These are phyloP conservation scores for Battus philenor DNA, from an alignment of 1,140 invertebrate genomes.

Conservation along the genomic window DNA sequence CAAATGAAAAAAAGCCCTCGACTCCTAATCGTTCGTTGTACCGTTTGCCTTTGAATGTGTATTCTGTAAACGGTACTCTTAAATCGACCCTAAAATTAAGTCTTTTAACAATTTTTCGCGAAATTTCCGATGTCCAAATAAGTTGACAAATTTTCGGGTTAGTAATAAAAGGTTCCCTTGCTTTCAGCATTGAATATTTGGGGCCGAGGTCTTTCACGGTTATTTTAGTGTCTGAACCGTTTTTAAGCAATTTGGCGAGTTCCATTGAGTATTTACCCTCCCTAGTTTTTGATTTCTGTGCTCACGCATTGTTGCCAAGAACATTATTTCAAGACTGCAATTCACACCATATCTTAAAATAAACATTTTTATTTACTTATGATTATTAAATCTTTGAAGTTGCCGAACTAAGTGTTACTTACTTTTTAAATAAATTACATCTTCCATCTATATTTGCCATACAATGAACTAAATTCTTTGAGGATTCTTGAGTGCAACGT, in stretches of 20 bases:
- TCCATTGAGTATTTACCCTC: constrained; percentile 72
- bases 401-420: too few species aligned
- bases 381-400: too few species aligned
- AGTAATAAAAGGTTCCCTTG: constrained; percentile 37
- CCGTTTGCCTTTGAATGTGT: constrained; percentile 74
- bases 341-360: constrained; percentile 72
- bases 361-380: too few species aligned
- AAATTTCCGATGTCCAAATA: constrained; percentile 77
- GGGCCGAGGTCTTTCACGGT: constrained; percentile 56
- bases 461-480: constrained; percentile 76
- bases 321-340: constrained; percentile 82
- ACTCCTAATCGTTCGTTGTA: constrained; percentile 73
- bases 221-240: constrained; percentile 67
- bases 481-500: constrained; percentile 72
- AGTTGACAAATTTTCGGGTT: constrained; percentile 77
- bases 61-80: constrained; percentile 68
- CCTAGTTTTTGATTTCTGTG: constrained; percentile 75
- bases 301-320: constrained; percentile 75
- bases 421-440: constrained; percentile 78
- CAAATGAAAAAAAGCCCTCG: constrained; percentile 43
- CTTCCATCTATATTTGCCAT: constrained; percentile 77
- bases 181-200: constrained; percentile 42
- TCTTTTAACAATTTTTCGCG: constrained; percentile 75
- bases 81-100: constrained; percentile 74
- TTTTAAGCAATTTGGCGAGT: constrained; percentile 68